phyloP scores from a whole-genome alignment of 37 sponge, comb jelly and placozoan genomes.

The Halisarca cf. caerulea region DNA sequence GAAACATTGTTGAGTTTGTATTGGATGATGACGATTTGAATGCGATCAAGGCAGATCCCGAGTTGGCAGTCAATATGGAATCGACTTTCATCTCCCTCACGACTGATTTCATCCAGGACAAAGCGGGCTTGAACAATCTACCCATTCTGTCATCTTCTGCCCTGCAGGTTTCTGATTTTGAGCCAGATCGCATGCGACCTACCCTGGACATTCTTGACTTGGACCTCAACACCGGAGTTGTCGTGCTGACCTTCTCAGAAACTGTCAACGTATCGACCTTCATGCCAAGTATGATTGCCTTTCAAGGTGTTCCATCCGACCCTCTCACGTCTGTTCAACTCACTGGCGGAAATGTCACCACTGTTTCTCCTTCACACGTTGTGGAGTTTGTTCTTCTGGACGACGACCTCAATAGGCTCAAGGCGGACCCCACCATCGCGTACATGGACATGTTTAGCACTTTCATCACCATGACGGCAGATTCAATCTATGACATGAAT shows the following conservation, averaged over 20 bases:
- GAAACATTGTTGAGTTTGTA: slow-evolving; percentile 31
- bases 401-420: slow-evolving; percentile 63
- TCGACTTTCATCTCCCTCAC: slow-evolving; percentile 63
- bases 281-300: slow-evolving; percentile 52
- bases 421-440: slow-evolving; percentile 39
- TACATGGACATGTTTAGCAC: slow-evolving; percentile 47
- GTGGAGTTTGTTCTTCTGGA: slow-evolving; percentile 45
- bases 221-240: slow-evolving; percentile 47
- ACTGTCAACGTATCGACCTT: slow-evolving; percentile 73
- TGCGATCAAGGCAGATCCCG: slow-evolving; percentile 50
- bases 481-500: slow-evolving; percentile 83
- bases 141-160: slow-evolving; percentile 35
- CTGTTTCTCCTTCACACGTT: slow-evolving; percentile 29
- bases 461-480: slow-evolving; percentile 78
- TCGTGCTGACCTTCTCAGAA: slow-evolving; percentile 80
- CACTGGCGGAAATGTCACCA: slow-evolving; percentile 48
- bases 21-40: slow-evolving; percentile 64
- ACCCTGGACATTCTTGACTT: slow-evolving; percentile 37
- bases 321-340: slow-evolving; percentile 46
- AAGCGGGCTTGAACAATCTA: slow-evolving; percentile 50
- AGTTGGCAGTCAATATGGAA: slow-evolving; percentile 46
- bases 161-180: slow-evolving; percentile 52
- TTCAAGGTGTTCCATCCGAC: slow-evolving; percentile 38
- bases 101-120: slow-evolving; percentile 51
- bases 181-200: slow-evolving; percentile 75